Conservation (phyloP, 2,113 vertebrate genomes). For the Pantherophis guttatus region DNA sequence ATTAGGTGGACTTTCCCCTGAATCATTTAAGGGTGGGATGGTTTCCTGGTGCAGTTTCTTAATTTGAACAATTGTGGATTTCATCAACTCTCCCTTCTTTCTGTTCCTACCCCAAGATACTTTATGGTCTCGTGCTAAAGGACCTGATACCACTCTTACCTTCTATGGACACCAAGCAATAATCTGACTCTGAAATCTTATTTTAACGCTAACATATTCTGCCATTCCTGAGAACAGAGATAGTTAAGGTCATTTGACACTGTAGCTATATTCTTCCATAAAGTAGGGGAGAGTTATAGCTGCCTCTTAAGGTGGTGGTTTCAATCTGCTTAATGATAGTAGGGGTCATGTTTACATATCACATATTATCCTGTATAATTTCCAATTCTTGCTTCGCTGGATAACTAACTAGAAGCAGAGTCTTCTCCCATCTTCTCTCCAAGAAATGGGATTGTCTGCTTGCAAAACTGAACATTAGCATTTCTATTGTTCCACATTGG, state of each 20-base stretch:
- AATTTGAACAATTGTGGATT: conserved; percentile 7
- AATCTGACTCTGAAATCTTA: not conserved
- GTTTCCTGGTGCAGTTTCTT: not conserved
- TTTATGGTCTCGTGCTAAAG: not conserved
- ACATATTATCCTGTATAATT: not conserved
- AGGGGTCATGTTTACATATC: not conserved
- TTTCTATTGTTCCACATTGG: not conserved
- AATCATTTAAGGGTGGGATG: not conserved
- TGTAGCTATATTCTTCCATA: not conserved
- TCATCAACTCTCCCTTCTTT: not conserved
- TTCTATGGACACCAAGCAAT: not conserved
- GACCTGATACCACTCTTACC: not conserved
- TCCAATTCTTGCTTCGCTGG: not conserved
- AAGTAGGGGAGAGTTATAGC: not conserved
- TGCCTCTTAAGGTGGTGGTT: not conserved
- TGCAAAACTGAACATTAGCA: not conserved
- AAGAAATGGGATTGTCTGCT: not conserved
- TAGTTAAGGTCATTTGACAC: not conserved
- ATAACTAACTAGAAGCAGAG: not conserved
- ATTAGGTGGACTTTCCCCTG: not conserved
- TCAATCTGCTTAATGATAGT: not conserved
- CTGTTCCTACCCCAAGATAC: not conserved
- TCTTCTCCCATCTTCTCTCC: not conserved
- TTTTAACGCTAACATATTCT: not conserved
- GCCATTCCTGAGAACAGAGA: not conserved